phyloP scores from a whole-genome alignment of 2,888 invertebrate genomes.

The Thereva unica region DNA sequence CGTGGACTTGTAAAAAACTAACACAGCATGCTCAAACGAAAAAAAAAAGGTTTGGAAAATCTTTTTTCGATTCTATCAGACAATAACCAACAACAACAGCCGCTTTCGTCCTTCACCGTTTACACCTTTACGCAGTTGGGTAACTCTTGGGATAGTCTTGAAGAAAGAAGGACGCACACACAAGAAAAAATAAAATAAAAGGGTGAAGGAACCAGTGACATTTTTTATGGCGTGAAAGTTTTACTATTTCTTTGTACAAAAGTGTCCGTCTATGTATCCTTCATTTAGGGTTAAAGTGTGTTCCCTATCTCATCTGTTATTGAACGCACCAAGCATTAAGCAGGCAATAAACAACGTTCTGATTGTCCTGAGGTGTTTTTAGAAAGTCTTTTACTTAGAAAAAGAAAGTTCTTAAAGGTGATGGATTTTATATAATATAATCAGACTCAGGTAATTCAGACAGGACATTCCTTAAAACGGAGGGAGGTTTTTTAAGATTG shows the following conservation, averaged over 20 bases:
- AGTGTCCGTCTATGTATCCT: too few species aligned
- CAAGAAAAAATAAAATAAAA: constrained; percentile 9
- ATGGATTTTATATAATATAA: neutral
- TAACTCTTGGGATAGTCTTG: neutral
- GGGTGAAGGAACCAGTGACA: constrained; percentile 36
- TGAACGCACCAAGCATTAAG: constrained; percentile 16
- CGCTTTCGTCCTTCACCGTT: constrained; percentile 3
- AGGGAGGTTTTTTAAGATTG: too few species aligned
- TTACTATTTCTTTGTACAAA: constrained; percentile 20
- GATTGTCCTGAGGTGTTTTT: neutral
- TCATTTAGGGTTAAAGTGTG: too few species aligned
- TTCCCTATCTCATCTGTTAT: neutral
- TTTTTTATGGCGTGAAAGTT: constrained; percentile 43
- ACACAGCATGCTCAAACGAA: neutral
- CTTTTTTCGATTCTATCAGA: constrained; percentile 30
- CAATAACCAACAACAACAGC: constrained; percentile 15
- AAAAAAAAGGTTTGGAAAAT: constrained; percentile 27
- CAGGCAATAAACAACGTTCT: constrained; percentile 18
- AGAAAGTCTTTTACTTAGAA: constrained; percentile 8
- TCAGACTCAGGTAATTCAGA: too few species aligned
- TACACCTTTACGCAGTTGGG: constrained; percentile 1
- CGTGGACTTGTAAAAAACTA: constrained; percentile 6
- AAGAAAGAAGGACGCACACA: constrained; percentile 1
- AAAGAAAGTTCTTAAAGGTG: neutral
- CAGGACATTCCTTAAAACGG: too few species aligned